Percentiles rank a stretch among this genome's conserved stretches.
phyloP scores from a whole-genome alignment of 2,113 vertebrate genomes.

The Caranx ignobilis region DNA sequence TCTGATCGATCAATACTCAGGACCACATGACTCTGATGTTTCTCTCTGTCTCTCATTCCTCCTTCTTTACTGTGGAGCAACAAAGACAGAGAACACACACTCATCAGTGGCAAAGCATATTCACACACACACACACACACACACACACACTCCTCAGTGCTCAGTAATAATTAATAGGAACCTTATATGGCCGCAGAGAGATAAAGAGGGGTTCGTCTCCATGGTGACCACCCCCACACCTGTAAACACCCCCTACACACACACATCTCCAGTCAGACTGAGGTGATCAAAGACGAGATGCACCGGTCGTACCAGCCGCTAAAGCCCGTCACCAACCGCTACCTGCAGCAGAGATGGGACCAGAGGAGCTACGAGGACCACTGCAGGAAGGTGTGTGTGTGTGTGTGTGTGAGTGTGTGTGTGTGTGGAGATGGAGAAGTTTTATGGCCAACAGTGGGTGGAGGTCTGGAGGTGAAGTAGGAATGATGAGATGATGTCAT shows the following conservation, averaged over 20 bases:
- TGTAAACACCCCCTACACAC: slow-evolving; percentile 28
- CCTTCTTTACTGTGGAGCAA: too few species aligned
- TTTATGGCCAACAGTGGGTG: neutral
- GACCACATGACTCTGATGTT: neutral
- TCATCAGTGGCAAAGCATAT: too few species aligned
- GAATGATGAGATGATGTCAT: too few species aligned
- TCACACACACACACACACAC: too few species aligned
- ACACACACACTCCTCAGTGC: too few species aligned
- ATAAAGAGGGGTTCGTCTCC: slow-evolving; percentile 51
- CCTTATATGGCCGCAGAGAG: slow-evolving; percentile 45
- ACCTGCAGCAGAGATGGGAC: slow-evolving; percentile 86
- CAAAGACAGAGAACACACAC: too few species aligned
- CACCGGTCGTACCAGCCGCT: slow-evolving; percentile 82
- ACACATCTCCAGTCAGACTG: neutral
- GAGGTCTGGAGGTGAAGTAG: neutral
- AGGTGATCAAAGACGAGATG: slow-evolving; percentile 64
- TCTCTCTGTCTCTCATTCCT: neutral
- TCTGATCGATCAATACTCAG: neutral
- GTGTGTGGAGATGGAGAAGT: neutral
- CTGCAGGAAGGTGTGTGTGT: slow-evolving; percentile 78
- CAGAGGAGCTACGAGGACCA: slow-evolving; percentile 74
- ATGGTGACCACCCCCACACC: slow-evolving; percentile 45
- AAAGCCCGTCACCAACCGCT: slow-evolving; percentile 80
- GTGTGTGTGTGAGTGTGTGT: neutral
- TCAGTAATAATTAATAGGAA: slow-evolving; percentile 72